These are phyloP conservation scores for Hemicordylus capensis DNA, from an alignment of 2,113 vertebrate genomes.

Conservation along the genomic window DNA sequence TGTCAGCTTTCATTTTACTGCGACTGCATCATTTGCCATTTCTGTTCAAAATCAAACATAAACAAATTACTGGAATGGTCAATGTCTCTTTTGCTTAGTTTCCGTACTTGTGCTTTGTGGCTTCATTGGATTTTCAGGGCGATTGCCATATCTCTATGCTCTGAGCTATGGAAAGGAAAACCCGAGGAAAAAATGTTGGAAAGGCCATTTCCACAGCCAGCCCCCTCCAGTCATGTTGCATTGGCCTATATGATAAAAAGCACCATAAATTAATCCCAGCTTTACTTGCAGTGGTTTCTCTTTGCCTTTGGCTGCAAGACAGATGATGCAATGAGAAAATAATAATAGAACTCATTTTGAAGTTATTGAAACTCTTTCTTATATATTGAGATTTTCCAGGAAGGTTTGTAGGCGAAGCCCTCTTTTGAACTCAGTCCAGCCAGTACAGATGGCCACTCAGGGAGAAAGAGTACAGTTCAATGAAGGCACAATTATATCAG, in stretches of 20 bases:
- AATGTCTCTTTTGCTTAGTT: constrained; percentile 37
- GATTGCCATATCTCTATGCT: constrained; percentile 34
- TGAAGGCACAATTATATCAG: neutral
- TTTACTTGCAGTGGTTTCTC: neutral
- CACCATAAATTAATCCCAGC: neutral
- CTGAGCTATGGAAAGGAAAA: constrained; percentile 27
- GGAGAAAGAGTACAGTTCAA: neutral
- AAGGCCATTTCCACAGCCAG: constrained; percentile 41
- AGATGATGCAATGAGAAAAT: neutral
- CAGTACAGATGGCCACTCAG: neutral
- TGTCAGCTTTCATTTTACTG: neutral
- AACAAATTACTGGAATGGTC: neutral
- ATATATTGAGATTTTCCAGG: neutral
- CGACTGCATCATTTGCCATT: constrained; percentile 39
- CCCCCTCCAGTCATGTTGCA: neutral
- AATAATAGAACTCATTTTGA: constrained; percentile 2
- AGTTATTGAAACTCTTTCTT: neutral
- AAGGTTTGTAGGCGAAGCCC: neutral
- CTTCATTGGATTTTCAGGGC: constrained; percentile 48
- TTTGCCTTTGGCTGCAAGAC: constrained; percentile 14
- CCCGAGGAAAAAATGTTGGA: constrained; percentile 15
- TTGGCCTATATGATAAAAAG: constrained; percentile 5
- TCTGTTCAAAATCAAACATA: constrained; percentile 32
- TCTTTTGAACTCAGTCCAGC: neutral
- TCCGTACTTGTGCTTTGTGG: constrained; percentile 5